These are phyloP conservation scores for Larimichthys crocea DNA, from an alignment of 2,113 vertebrate genomes.

Conservation along the genomic window DNA sequence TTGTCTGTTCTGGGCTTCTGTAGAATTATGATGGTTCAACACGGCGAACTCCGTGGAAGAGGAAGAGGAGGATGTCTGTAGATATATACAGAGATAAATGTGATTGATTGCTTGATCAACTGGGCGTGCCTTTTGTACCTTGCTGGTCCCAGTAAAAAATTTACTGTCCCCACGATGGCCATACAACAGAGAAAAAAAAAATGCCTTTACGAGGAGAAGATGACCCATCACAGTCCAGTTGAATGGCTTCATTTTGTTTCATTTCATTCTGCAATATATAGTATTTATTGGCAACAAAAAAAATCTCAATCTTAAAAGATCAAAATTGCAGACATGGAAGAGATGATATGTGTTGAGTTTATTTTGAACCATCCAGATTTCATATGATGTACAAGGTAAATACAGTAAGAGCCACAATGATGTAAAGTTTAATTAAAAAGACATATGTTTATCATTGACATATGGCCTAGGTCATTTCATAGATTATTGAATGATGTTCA, in stretches of 20 bases:
- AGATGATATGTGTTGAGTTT: background rate
- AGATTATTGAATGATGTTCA: conserved; percentile 31
- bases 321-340: background rate
- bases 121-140: conserved; percentile 48
- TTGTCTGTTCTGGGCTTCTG: too few species aligned
- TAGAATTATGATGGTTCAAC: too few species aligned
- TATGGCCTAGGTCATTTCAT: background rate
- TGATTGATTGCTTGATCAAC: conserved; percentile 65
- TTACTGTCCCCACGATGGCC: conserved; percentile 57
- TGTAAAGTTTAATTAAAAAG: background rate
- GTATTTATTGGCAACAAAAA: conserved; percentile 9
- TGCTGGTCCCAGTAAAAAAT: conserved; percentile 70
- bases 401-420: background rate
- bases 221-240: conserved; percentile 45
- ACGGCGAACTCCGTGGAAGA: too few species aligned
- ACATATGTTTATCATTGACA: conserved; percentile 39
- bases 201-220: conserved; percentile 53
- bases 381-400: background rate
- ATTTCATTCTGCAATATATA: conserved; percentile 29
- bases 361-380: background rate
- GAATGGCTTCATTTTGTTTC: conserved; percentile 43
- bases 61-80: too few species aligned
- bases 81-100: conserved; percentile 59
- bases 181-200: conserved; percentile 24
- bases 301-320: background rate